Base-by-base conservation (phyloP, 2,797 vertebrate genomes). In the Lagodon rhomboides region DNA sequence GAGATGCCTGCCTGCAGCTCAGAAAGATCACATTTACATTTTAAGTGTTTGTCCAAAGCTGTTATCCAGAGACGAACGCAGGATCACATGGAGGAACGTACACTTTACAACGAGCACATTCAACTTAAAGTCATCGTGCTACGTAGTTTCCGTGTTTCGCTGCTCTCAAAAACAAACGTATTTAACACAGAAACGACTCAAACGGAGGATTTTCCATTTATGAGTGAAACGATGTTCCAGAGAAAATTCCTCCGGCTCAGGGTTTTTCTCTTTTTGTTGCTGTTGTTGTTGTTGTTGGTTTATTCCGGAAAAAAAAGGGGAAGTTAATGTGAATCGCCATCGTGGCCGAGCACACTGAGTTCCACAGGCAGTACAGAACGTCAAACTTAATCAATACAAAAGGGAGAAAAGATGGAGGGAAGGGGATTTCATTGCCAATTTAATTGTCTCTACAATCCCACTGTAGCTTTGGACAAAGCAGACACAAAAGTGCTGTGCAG, bases 11-110 rank as follows among this genome's bases (percentile, higher is more conserved):
- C 41, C 82, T 77, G 78, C 78, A 60, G 71, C 75, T 66, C 54
- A 55, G 71, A 77, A 84, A 87, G 72, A 86, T 83, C 67, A 47
- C 80, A 89, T 89, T 89, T 87, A 84, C 89, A 87, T 90, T 85
- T 85, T 75, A 80, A 86, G 74, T 61, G 82, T 75, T 84, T 59
- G 30, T 71, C 43, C 43, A 22, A 34, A 53, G 55, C 49, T 73
- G 18, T 78, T 80, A 79, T 63, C 78, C 79, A 34, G 17, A 75
- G 49, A 76, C 1, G 11, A 75, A 72, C 43, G 17, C 68, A 53
- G 50, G 41, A 79, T 79, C 22, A 43, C 44, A 66, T 7, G 18
- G 30, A 60, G 4, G 8, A 47, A 66, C 30, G 47, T 22, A 38
- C 34, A 20, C 65, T 38, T 49, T 6, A 46, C 16, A 68, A 67